Evolutionary conservation across 2,113 vertebrate species (phyloP), one percentile per base, ranked within the genome.

Genomic region (Chamaetylas fuelleborni): DNA sequence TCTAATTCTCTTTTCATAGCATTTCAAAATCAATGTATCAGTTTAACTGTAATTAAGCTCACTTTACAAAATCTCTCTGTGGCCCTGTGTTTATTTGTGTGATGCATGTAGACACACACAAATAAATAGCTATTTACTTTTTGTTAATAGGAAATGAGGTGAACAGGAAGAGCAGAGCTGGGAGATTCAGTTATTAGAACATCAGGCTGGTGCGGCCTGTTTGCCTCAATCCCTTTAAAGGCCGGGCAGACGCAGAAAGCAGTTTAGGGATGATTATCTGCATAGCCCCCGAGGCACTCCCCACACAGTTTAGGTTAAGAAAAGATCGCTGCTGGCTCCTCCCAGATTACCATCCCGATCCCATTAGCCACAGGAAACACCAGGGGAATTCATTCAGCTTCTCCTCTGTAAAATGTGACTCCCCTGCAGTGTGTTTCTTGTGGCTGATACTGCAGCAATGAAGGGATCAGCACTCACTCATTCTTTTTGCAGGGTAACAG

Each of bases 401-500:
- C 64, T 85, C 51, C 36, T 36, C 82, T 91, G 58, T 76, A 72
- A 90, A 84, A 81, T 34, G 51, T 74, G 81, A 91, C 54, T 86
- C 70, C 65, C 67, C 14, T 62, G 8, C 50, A 65, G 29, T 6
- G 1, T 48, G 19, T 50, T 87, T 51, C 43, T 50, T 67, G 51
- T 28, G 74, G 22, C 50, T 72, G 64, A 50, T 62, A 40, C 64
- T 72, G 87, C 85, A 92, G 5, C 86, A 76, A 97, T 97, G 97
- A 97, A 97, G 86, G 90, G 64, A 60, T 92, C 97, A 65, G 38
- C 95, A 58, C 51, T 97, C 77, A 93, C 79, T 33, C 36, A 81
- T 13, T 97, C 96, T 72, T 97, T 97, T 96, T 95, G 76, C 77
- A 81, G 88, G 50, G 85, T 92, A 66, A 97, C 95, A 95, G 96